Base-by-base conservation (phyloP, 2,888 invertebrate genomes). In the Dorcus parallelipipedus region DNA sequence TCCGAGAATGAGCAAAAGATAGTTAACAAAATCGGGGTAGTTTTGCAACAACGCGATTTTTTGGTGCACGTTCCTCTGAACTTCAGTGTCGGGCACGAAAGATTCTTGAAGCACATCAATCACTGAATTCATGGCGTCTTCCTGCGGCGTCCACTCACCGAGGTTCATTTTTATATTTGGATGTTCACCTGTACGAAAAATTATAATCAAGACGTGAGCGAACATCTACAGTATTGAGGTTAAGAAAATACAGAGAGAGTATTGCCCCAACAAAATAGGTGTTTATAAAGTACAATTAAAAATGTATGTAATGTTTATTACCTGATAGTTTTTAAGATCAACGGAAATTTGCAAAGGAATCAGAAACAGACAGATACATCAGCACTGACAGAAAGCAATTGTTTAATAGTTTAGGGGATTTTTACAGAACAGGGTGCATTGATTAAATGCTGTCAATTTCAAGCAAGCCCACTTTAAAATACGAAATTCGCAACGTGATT, bases 1-100 rank as follows among this genome's bases (percentile, higher is more conserved):
- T 60, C 95, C 95, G 72, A 99, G 84, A 69, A 99, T 95, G 81
- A 93, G 97, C 74, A 98, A 93, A 71, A 99, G 86, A 80, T 99
- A 99, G 78, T 97, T 97, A 79, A 97, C 96, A 81, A 99, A 99
- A 78, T 98, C 96, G 67, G 97, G 94, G 82, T 93, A 95, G 77
- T 91, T 93, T 80, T 97, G 97, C 72, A 99, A 83, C 80, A 96
- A 92, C 82, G 95, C 95, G 79, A 99, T 84, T 91, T 96, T 96
- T 91, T 97, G 90, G 86, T 98, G 97, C 71, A 98, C 97, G 70
- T 90, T 89, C 78, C 93, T 86, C 80, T 99, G 99, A 55, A 94
- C 93, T 67, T 90, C 91, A 72, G 92, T 97, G 80, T 97, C 95
- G 59, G 97, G 95, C 70, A 97, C 95, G 77, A 99, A 95, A 65